Evolutionary conservation across 1,140 invertebrate species (phyloP).

Genomic region (Heliothis subflexa): DNA sequence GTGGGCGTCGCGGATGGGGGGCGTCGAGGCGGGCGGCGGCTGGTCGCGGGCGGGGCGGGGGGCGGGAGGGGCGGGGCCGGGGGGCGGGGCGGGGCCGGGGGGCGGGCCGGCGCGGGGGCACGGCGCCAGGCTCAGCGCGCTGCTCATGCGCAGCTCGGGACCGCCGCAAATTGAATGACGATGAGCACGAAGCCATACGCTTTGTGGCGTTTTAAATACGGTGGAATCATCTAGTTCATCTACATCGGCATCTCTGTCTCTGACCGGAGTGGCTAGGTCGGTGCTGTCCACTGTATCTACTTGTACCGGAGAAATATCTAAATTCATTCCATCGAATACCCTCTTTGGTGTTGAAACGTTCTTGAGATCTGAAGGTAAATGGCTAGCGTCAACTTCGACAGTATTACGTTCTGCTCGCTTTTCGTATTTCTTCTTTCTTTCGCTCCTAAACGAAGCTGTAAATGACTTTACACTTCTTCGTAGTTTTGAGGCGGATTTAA

Average conservation of each 20-base stretch:
- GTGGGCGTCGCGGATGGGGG: conserved; percentile 76
- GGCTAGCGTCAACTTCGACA: conserved; percentile 72
- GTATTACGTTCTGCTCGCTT: conserved; percentile 78
- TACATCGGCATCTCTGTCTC: conserved; percentile 56
- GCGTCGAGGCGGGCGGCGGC: conserved; percentile 71
- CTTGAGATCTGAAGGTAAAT: conserved; percentile 69
- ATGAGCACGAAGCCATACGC: conserved; percentile 68
- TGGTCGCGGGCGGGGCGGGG: conserved; percentile 63
- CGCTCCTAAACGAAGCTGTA: conserved; percentile 84
- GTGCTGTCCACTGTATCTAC: conserved; percentile 81
- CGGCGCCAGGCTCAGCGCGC: conserved; percentile 43
- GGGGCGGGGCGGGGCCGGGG: conserved; percentile 45
- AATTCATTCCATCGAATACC: conserved; percentile 75
- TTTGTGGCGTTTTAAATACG: conserved; percentile 80
- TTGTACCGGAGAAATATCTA: conserved; percentile 83
- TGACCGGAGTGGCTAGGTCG: conserved; percentile 65
- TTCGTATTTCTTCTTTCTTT: conserved; percentile 86
- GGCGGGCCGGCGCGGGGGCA: conserved; percentile 41
- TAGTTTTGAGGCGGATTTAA: conserved; percentile 82
- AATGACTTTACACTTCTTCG: conserved; percentile 84
- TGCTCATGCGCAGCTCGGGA: conserved; percentile 58
- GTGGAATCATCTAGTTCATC: conserved; percentile 77
- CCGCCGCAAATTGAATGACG: conserved; percentile 72
- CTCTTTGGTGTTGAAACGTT: conserved; percentile 79
- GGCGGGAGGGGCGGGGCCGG: conserved; percentile 44